A percentile compares a stretch with the other conserved stretches of the same genome.
phyloP scores from a whole-genome alignment of 1,140 invertebrate species.

The Zaprionus tsacasi region DNA sequence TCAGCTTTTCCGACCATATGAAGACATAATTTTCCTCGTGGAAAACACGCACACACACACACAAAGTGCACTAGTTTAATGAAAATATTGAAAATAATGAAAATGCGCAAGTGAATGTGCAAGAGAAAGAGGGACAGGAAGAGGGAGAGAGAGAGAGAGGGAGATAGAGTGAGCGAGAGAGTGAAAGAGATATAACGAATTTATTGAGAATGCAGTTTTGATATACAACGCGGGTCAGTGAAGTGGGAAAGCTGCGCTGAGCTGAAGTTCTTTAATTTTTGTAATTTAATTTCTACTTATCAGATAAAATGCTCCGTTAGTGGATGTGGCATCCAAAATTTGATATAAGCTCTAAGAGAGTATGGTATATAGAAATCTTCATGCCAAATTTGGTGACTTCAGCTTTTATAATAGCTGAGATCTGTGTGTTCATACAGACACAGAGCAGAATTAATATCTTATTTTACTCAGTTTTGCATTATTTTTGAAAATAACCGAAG shows the following conservation, averaged over 20 bases:
- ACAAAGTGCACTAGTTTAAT: conserved; percentile 52
- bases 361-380: no score
- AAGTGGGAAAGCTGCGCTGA: neutral
- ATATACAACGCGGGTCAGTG: conserved; percentile 16
- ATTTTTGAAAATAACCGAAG: no score
- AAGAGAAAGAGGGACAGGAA: neutral
- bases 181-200: neutral
- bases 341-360: no score
- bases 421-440: no score
- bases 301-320: no score
- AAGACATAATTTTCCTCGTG: conserved; percentile 46
- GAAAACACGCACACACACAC: conserved; percentile 18
- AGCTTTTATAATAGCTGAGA: no score
- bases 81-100: conserved; percentile 61
- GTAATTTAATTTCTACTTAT: neutral
- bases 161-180: neutral
- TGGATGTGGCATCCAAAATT: no score
- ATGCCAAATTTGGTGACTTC: no score
- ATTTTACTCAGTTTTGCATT: no score
- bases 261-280: neutral
- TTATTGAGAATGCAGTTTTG: neutral
- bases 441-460: no score
- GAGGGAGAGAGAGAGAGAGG: neutral
- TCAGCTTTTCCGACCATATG: conserved; percentile 21
- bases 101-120: conserved; percentile 22